Percentiles rank a stretch among this genome's conserved stretches.
Conservation (phyloP, 2,113 vertebrate species). For the Chelonoidis abingdonii region DNA sequence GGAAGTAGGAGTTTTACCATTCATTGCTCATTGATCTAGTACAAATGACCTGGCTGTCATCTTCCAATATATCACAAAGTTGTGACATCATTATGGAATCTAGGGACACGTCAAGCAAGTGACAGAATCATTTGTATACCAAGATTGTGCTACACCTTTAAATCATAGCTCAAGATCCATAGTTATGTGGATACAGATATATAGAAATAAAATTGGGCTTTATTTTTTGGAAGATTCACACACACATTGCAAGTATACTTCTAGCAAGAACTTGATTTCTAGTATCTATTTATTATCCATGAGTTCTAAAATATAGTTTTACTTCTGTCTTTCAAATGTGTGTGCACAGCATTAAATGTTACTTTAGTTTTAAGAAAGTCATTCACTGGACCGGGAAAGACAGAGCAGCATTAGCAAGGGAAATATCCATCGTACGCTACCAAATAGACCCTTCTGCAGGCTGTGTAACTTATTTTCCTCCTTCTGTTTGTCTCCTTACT, state of each 20-base stretch:
- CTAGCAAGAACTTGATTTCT: constrained; percentile 20
- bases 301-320: background rate
- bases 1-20: background rate
- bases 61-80: rapidly evolving
- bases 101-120: background rate
- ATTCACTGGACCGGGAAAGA: constrained; percentile 11
- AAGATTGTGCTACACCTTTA: background rate
- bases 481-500: background rate
- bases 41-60: background rate
- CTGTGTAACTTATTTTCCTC: background rate
- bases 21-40: background rate
- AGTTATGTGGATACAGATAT: background rate
- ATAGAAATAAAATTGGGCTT: background rate
- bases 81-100: background rate
- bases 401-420: background rate
- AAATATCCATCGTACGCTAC: background rate
- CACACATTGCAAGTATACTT: background rate
- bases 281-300: background rate
- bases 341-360: background rate
- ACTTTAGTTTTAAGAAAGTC: constrained; percentile 12
- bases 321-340: constrained; percentile 2
- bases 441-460: background rate
- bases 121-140: background rate
- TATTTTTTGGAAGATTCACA: constrained; percentile 17
- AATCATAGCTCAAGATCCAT: background rate